Evolutionary conservation across 2,797 vertebrate genomes (phyloP), one percentile per base, ranked within the genome.

Genomic region (Valencia hispanica): DNA sequence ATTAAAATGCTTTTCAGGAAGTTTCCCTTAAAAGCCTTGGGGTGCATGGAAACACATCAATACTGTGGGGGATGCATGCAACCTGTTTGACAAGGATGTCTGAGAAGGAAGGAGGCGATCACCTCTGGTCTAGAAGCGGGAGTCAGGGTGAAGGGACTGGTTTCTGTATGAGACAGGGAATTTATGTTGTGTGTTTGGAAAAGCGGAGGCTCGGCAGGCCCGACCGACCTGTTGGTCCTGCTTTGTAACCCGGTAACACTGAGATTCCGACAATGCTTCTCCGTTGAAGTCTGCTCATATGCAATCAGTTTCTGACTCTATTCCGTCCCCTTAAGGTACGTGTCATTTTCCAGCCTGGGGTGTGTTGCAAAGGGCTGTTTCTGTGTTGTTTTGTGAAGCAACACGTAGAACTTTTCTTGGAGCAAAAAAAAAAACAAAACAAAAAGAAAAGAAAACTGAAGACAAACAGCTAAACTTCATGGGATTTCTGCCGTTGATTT

Each of bases 151-250:
- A 68, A 63, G 45, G 47, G 43, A 55, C 14, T 25, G 30, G 5
- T 41, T 51, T 74, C 11, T 76, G 55, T 17, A 27, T 43, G 36
- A 0, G 25, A 43, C 39, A 74, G 57, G 9, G 50, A 68, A 59
- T 32, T 73, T 39, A 15, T 59, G n/a, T 1, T 57, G 70, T 50
- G 50, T 17, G 36, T 68, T 73, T 68, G 69, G 65, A 45, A 77
- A 76, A 72, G 47, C 68, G 82, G 50, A 78, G 36, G 61, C 75
- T 73, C 20, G 70, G 57, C 55, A 79, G 80, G 75, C 72, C 75
- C 51, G 81, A 66, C 76, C 36, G 89, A 95, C 94, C 88, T 59
- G 95, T 90, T 69, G 27, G 73, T 90, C 94, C 91, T 79, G 94
- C 79, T 92, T 61, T 34, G 82, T 65, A 12, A 79, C 41, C 15